Evolutionary conservation across 1,140 invertebrate genomes (phyloP).

Genomic region (Ptiloglossa arizonensis): DNA sequence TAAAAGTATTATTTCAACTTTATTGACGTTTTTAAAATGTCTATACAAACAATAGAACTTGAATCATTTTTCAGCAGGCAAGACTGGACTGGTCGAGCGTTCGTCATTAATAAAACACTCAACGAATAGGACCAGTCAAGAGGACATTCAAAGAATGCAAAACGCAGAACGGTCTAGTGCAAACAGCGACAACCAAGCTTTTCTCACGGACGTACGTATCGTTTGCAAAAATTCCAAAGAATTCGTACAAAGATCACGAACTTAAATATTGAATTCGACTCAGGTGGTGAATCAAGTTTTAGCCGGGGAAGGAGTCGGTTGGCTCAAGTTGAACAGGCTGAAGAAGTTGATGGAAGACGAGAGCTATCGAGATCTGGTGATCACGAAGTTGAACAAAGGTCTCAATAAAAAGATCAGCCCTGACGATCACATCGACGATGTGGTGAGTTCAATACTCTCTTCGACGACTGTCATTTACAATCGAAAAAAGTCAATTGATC

Average conservation of each 20-base stretch:
- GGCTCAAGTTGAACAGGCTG: slow-evolving; percentile 96
- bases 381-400: slow-evolving; percentile 97
- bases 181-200: slow-evolving; percentile 93
- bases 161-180: slow-evolving; percentile 87
- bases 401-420: slow-evolving; percentile 96
- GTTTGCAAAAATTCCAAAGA: too few species aligned
- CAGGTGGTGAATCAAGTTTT: slow-evolving; percentile 95
- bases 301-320: slow-evolving; percentile 97
- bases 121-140: slow-evolving; percentile 84
- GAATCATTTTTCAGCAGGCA: slow-evolving; percentile 47
- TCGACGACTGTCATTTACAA: too few species aligned
- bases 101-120: slow-evolving; percentile 94
- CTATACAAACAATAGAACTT: not conserved
- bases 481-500: too few species aligned
- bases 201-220: slow-evolving; percentile 89
- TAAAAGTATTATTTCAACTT: slow-evolving; percentile 77
- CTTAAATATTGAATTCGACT: slow-evolving; percentile 1
- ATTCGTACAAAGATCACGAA: not conserved
- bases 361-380: slow-evolving; percentile 97
- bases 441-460: slow-evolving; percentile 86
- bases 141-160: slow-evolving; percentile 86
- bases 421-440: slow-evolving; percentile 98
- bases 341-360: slow-evolving; percentile 99
- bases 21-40: not conserved
- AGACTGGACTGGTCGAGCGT: slow-evolving; percentile 92